phyloP scores from a whole-genome alignment of 2,797 vertebrate genomes.

The Enteromius thamalakanensis region DNA sequence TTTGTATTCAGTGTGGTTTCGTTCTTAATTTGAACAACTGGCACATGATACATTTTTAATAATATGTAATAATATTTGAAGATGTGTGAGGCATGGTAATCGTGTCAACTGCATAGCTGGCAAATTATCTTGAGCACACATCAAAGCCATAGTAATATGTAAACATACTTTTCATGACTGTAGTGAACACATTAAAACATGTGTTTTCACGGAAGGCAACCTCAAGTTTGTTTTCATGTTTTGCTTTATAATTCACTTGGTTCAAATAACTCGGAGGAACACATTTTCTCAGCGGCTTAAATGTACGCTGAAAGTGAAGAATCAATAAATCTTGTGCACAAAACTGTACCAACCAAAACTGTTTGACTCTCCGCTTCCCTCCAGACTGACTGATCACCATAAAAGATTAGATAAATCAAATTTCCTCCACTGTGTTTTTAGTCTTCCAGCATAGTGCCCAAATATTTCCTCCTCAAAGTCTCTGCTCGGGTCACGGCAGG shows the following conservation, averaged over 20 bases:
- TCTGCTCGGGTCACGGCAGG: constrained; percentile 9
- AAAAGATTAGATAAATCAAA: constrained; percentile 51
- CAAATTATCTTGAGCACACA: constrained; percentile 9
- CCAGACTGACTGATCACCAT: constrained; percentile 49
- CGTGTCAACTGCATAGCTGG: constrained; percentile 11
- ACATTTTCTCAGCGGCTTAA: constrained; percentile 35
- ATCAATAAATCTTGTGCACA: constrained; percentile 38
- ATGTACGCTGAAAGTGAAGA: constrained; percentile 40
- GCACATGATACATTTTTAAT: constrained; percentile 21
- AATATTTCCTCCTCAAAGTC: constrained; percentile 31
- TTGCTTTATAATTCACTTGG: constrained; percentile 37
- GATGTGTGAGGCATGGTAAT: neutral
- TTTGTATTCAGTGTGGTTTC: neutral
- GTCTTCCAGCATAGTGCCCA: constrained; percentile 26
- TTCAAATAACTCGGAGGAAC: constrained; percentile 22
- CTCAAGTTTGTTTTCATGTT: constrained; percentile 46
- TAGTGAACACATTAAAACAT: constrained; percentile 20
- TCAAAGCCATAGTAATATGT: constrained; percentile 29
- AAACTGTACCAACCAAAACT: constrained; percentile 41
- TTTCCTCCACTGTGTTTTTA: constrained; percentile 42
- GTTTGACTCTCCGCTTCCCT: constrained; percentile 24
- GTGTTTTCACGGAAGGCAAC: constrained; percentile 16
- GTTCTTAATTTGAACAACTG: constrained; percentile 17
- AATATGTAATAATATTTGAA: constrained; percentile 1
- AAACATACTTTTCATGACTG: constrained; percentile 35